Conservation (phyloP, 2,888 invertebrate genomes). For the Hydrotaea diabolus region DNA sequence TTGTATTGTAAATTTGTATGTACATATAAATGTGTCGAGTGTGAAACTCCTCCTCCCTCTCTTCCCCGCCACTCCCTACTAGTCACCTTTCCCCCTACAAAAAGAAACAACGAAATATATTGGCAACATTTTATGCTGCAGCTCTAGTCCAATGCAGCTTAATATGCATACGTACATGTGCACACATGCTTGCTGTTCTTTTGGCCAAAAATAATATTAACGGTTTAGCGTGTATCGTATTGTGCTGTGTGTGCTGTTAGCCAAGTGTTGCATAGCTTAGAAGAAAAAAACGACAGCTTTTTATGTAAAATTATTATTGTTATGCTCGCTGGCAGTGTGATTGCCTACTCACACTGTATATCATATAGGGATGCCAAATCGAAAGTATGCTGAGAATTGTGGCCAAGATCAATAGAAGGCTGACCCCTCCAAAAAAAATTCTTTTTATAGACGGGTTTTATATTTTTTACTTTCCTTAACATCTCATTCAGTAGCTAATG, state of each 20-base stretch:
- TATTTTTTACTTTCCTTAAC: too few species aligned
- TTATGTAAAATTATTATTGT: constrained; percentile 53
- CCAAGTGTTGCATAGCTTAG: constrained; percentile 8
- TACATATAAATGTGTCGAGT: neutral
- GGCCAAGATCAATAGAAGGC: too few species aligned
- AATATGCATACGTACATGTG: neutral
- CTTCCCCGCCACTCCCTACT: too few species aligned
- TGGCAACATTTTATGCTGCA: constrained; percentile 14
- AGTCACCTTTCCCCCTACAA: neutral
- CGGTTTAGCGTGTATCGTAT: constrained; percentile 35
- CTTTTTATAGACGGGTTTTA: too few species aligned
- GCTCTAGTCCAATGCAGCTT: neutral
- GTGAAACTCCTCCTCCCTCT: neutral
- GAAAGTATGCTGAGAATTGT: too few species aligned
- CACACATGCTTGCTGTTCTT: neutral
- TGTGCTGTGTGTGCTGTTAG: neutral
- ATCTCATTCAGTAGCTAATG: too few species aligned
- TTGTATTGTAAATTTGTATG: constrained; percentile 1
- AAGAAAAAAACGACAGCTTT: neutral
- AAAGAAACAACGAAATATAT: neutral
- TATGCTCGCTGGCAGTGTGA: too few species aligned
- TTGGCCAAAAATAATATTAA: constrained; percentile 25
- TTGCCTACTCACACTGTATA: neutral
- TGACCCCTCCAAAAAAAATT: too few species aligned
- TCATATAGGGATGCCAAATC: neutral